Percentiles rank a stretch among this genome's conserved stretches.
These are phyloP conservation scores for Myotis planiceps DNA, from an alignment of 2,797 vertebrate genomes.

Conservation along the genomic window DNA sequence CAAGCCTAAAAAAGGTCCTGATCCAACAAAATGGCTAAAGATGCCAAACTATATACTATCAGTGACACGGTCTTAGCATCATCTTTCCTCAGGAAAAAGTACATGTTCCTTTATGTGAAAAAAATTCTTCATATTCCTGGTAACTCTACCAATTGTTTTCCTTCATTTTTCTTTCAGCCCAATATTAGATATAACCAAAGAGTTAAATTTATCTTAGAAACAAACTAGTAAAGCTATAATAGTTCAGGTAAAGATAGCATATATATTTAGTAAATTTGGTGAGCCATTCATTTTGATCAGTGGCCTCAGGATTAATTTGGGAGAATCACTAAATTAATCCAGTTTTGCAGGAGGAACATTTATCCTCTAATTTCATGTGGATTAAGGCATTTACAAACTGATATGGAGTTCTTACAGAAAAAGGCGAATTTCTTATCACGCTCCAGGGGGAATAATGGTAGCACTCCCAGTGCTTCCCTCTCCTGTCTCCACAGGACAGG, in stretches of 20 bases:
- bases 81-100: background rate
- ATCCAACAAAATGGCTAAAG: background rate
- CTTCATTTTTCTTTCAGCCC: background rate
- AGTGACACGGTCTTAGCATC: background rate
- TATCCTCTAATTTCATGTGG: background rate
- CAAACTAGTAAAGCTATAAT: background rate
- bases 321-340: background rate
- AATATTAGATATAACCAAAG: background rate
- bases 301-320: background rate
- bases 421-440: background rate
- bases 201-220: background rate
- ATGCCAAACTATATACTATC: background rate
- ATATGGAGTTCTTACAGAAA: background rate
- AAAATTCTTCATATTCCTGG: background rate
- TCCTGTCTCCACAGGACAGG: background rate
- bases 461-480: background rate
- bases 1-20: background rate
- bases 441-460: background rate
- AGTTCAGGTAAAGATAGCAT: background rate
- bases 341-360: background rate
- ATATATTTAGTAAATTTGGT: background rate
- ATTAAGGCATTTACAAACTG: background rate
- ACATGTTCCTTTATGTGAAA: background rate
- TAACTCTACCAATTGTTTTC: background rate
- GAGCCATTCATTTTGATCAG: background rate